Conservation (phyloP, 2,888 invertebrate species). For the Diarsia brunnea region DNA sequence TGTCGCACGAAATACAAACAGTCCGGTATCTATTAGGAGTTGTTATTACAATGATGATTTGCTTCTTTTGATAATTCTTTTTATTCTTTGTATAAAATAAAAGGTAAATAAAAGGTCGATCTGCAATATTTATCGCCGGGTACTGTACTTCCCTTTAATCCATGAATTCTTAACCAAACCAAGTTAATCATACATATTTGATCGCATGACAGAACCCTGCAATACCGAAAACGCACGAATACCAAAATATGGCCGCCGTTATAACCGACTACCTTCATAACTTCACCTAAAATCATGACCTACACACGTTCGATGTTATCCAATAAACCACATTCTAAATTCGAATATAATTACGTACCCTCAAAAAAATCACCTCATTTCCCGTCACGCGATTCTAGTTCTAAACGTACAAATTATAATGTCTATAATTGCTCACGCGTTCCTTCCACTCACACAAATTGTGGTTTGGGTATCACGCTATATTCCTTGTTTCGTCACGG, state of each 20-base stretch:
- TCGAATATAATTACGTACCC: slow-evolving; percentile 58
- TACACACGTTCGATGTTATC: slow-evolving; percentile 56
- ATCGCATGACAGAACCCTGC: background rate
- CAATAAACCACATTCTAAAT: slow-evolving; percentile 62
- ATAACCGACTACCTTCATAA: slow-evolving; percentile 8
- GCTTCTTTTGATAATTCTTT: too few relatives aligned
- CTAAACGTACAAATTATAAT: slow-evolving; percentile 59
- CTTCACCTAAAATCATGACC: slow-evolving; percentile 23
- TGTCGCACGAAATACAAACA: too few relatives aligned
- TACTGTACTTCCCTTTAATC: background rate
- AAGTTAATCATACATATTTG: background rate
- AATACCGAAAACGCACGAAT: background rate
- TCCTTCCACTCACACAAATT: slow-evolving; percentile 57
- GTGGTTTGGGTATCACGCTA: slow-evolving; percentile 48
- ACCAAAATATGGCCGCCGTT: slow-evolving; percentile 15
- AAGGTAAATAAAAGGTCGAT: too few relatives aligned
- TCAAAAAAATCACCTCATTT: slow-evolving; percentile 60
- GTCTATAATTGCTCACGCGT: slow-evolving; percentile 61
- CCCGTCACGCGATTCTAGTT: slow-evolving; percentile 59
- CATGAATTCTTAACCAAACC: background rate
- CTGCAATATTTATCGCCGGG: too few relatives aligned
- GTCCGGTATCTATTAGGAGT: too few relatives aligned
- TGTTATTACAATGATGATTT: too few relatives aligned
- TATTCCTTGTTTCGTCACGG: slow-evolving; percentile 61
- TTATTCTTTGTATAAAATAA: too few relatives aligned